Evolutionary conservation across 1,140 invertebrate species (phyloP).

Genomic region (Panulirus ornatus): DNA sequence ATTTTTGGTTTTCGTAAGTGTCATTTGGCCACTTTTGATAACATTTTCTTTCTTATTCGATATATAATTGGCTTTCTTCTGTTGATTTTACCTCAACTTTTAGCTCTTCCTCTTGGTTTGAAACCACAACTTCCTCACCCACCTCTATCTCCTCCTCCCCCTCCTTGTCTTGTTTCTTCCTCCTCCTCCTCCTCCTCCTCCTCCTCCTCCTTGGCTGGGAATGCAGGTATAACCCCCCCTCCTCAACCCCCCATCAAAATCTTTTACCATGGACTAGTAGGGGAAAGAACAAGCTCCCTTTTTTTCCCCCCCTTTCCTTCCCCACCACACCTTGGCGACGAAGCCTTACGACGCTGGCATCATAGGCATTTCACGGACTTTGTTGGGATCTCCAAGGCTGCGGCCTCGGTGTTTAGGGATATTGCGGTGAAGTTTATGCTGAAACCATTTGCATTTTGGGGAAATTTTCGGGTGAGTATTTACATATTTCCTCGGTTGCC

Average conservation of each 20-base stretch:
- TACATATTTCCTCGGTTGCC: neutral
- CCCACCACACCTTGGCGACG: neutral
- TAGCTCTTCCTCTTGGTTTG: no score
- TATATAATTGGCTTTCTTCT: no score
- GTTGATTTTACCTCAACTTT: no score
- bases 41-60: no score
- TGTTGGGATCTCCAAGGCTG: neutral
- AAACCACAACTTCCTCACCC: no score
- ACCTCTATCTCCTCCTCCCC: no score
- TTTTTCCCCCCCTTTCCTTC: neutral
- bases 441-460: conserved; percentile 3
- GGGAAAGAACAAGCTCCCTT: no score
- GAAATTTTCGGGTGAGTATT: neutral
- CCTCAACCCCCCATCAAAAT: no score
- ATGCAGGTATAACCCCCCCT: no score
- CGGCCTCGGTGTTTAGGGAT: neutral
- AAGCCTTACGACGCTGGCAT: neutral
- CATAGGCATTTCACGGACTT: neutral
- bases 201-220: neutral
- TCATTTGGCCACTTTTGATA: no score
- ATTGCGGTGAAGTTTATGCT: neutral
- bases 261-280: no score
- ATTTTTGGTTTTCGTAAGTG: no score
- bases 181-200: neutral
- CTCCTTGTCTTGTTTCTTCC: neutral